A percentile compares a stretch with the other conserved stretches of the same genome.
Evolutionary conservation across 2,113 vertebrate species (phyloP).

Genomic region (Epinephelus fuscoguttatus): DNA sequence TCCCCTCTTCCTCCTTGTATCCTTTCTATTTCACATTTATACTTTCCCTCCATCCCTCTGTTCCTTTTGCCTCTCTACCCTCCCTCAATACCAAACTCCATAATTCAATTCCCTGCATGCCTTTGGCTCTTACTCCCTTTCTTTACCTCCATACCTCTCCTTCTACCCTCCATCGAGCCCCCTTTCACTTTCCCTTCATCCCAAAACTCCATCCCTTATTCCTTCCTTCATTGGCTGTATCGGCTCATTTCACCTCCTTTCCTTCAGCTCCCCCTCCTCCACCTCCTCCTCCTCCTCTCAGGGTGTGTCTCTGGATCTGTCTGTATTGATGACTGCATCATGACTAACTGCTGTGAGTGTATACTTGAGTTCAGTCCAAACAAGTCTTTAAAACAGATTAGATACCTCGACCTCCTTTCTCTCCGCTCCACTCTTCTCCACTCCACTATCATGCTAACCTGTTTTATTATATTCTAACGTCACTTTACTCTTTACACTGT

Average conservation of each 20-base stretch:
- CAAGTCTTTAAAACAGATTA: slow-evolving; percentile 27
- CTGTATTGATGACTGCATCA: slow-evolving; percentile 41
- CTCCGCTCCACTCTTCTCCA: neutral
- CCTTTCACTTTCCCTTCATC: neutral
- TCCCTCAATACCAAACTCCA: too few relatives aligned
- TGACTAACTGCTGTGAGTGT: slow-evolving; percentile 48
- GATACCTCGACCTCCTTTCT: neutral
- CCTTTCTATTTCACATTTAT: too few relatives aligned
- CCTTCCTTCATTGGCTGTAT: too few relatives aligned
- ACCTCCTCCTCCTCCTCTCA: neutral
- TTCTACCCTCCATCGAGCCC: too few relatives aligned
- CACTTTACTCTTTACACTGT: too few relatives aligned
- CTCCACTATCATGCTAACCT: neutral
- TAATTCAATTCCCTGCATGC: too few relatives aligned
- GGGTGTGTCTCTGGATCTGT: slow-evolving; percentile 51
- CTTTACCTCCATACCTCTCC: neutral
- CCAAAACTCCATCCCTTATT: too few relatives aligned
- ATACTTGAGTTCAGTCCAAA: slow-evolving; percentile 31
- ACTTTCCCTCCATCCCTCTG: neutral
- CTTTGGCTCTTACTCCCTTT: too few relatives aligned
- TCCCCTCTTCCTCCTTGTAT: too few relatives aligned
- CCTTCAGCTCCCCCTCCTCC: neutral
- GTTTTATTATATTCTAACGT: too few relatives aligned
- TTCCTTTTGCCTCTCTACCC: neutral
- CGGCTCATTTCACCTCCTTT: neutral